Evolutionary conservation across 2,888 invertebrate genomes (phyloP), one percentile per base, ranked within the genome.

Genomic region (Muschampia plurimacula): DNA sequence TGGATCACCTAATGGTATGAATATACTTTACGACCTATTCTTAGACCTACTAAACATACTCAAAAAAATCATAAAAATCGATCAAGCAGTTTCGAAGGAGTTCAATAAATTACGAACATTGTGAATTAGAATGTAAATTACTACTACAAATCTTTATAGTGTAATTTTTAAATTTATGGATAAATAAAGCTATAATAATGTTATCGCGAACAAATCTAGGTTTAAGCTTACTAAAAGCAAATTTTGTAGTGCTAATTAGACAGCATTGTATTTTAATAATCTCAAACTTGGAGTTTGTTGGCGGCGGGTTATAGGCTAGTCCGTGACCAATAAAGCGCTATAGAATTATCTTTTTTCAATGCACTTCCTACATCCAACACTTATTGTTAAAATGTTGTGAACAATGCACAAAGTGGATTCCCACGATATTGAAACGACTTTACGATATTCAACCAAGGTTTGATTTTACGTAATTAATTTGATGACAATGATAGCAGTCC

Each of bases 311-410:
- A 55, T 22, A 55, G 55, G 55, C 22, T 15, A 55, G 15, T 55
- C 55, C 55, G 22, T 55, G 55, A 55, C 55, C 55, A 55, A 55
- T 55, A 55, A 15, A 22, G 55, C 22, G 22, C 55, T 9, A 2
- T 22, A 22, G 55, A 15, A 55, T 55, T 55, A 55, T 55, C 22
- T 55, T 15, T 55, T 55, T 55, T 55, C 52, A 52, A 52, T 52
- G 52, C 52, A 15, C 52, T 52, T 52, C 52, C 52, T 52, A 15
- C 49, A 49, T n/a, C n/a, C 49, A 49, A n/a, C n/a, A 15, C 52
- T 52, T 13, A 52, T 52, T 52, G 52, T 52, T 52, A 52, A 52
- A 49, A n/a, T 52, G 15, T 52, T 2, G 7, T 52, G 52, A 52
- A 52, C 52, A 52, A 52, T 52, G 52, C 49, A 49, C 49, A 49